Percentiles rank a stretch among this genome's conserved stretches.
Conservation (phyloP, 2,888 invertebrate genomes). For the Schizaphis graminum region DNA sequence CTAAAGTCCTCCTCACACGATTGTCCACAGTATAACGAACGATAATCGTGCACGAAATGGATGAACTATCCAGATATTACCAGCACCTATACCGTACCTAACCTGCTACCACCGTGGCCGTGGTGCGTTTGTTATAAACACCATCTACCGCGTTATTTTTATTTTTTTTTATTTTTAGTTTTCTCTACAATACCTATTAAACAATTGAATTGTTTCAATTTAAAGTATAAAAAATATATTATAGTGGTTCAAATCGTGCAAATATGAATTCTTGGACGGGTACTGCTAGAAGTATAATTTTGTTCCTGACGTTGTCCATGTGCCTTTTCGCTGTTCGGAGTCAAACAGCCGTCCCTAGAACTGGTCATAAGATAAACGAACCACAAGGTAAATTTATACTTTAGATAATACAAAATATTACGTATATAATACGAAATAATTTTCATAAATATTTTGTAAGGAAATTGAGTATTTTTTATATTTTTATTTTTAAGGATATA, state of each 20-base stretch:
- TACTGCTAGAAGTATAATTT: constrained; percentile 2
- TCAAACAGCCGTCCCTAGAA: constrained; percentile 34
- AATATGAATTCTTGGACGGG: constrained; percentile 49
- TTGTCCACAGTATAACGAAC: constrained; percentile 17
- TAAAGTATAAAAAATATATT: neutral
- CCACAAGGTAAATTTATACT: constrained; percentile 41
- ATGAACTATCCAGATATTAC: constrained; percentile 22
- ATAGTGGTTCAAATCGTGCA: neutral
- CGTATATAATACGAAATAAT: neutral
- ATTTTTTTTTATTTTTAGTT: neutral
- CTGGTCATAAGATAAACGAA: constrained; percentile 52
- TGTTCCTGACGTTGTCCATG: constrained; percentile 14
- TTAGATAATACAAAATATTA: neutral
- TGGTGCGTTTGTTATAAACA: neutral
- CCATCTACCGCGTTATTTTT: neutral
- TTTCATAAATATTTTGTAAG: neutral
- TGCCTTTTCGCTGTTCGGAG: constrained; percentile 28
- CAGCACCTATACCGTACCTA: neutral
- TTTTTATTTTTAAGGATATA: neutral
- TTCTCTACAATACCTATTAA: neutral
- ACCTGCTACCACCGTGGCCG: neutral
- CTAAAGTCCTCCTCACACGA: constrained; percentile 39
- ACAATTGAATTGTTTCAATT: neutral
- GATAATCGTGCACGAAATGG: constrained; percentile 60
- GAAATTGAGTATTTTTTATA: neutral